phyloP scores from a whole-genome alignment of 1,140 invertebrate genomes.

The Trichoplusia ni region DNA sequence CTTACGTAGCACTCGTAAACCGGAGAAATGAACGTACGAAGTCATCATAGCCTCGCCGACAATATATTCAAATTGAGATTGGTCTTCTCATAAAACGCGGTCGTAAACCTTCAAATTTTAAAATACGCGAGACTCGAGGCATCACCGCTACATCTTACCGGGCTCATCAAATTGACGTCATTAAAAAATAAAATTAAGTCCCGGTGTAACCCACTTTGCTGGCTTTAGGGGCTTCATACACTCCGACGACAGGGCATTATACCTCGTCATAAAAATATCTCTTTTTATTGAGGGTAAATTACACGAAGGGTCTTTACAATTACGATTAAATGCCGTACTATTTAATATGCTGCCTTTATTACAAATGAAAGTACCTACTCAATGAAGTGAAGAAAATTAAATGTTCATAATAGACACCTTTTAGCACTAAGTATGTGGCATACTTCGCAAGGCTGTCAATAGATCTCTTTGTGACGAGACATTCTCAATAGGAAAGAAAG shows the following conservation, averaged over 20 bases:
- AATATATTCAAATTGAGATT: constrained; percentile 23
- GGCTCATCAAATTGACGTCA: constrained; percentile 23
- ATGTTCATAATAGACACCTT: too few species aligned
- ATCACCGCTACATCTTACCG: neutral
- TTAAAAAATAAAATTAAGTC: constrained; percentile 28
- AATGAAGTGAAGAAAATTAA: too few species aligned
- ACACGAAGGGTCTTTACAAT: too few species aligned
- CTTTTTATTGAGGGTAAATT: neutral
- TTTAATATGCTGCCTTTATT: too few species aligned
- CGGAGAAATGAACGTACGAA: neutral
- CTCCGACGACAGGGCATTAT: neutral
- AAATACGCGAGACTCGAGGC: neutral
- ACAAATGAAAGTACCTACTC: too few species aligned
- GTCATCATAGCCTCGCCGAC: neutral
- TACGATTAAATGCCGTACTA: too few species aligned
- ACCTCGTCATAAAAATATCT: neutral
- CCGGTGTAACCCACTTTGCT: constrained; percentile 8
- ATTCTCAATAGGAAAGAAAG: too few species aligned
- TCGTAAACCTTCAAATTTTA: constrained; percentile 18
- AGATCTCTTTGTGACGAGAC: too few species aligned
- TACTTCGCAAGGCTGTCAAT: too few species aligned
- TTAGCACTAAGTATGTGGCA: too few species aligned
- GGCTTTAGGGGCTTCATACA: neutral
- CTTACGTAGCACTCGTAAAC: too few species aligned
- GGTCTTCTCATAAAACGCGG: constrained; percentile 1